phyloP scores from a whole-genome alignment of 2,113 vertebrate genomes.

The Leptobrachium ailaonicum region DNA sequence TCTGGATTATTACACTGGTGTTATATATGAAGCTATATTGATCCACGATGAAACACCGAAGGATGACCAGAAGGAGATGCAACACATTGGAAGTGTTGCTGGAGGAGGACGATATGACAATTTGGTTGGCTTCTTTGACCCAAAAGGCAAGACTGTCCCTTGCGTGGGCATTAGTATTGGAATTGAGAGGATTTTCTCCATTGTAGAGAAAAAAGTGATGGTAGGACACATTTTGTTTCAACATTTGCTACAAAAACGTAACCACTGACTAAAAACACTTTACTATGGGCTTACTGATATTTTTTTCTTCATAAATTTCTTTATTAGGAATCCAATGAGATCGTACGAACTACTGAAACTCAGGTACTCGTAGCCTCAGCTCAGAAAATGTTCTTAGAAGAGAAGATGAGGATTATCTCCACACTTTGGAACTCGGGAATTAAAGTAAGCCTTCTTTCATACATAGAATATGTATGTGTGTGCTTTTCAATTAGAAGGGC shows the following conservation, averaged over 20 bases:
- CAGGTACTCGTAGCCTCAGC: slow-evolving; percentile 91
- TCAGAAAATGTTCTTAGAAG: slow-evolving; percentile 85
- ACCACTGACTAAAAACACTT: too few species aligned
- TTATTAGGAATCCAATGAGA: slow-evolving; percentile 65
- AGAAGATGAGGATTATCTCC: slow-evolving; percentile 77
- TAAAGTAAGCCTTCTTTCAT: slow-evolving; percentile 72
- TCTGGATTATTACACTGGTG: slow-evolving; percentile 85
- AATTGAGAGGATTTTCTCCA: slow-evolving; percentile 84
- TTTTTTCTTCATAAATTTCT: too few species aligned
- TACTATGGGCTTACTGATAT: background rate
- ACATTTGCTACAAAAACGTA: too few species aligned
- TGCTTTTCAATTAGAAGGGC: too few species aligned
- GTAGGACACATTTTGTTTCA: slow-evolving; percentile 55
- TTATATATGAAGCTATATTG: slow-evolving; percentile 83
- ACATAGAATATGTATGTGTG: too few species aligned
- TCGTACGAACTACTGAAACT: slow-evolving; percentile 83
- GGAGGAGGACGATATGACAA: slow-evolving; percentile 84
- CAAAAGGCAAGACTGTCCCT: slow-evolving; percentile 79
- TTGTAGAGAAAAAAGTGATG: slow-evolving; percentile 85
- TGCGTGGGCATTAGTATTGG: slow-evolving; percentile 95
- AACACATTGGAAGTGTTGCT: slow-evolving; percentile 80
- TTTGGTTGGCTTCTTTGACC: slow-evolving; percentile 83
- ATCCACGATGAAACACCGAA: slow-evolving; percentile 64
- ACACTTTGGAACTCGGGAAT: slow-evolving; percentile 88
- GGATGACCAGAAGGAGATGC: slow-evolving; percentile 55